Percentiles rank a stretch among this genome's conserved stretches.
Conservation (phyloP, 2,113 vertebrate species). For the Origma solitaria region DNA sequence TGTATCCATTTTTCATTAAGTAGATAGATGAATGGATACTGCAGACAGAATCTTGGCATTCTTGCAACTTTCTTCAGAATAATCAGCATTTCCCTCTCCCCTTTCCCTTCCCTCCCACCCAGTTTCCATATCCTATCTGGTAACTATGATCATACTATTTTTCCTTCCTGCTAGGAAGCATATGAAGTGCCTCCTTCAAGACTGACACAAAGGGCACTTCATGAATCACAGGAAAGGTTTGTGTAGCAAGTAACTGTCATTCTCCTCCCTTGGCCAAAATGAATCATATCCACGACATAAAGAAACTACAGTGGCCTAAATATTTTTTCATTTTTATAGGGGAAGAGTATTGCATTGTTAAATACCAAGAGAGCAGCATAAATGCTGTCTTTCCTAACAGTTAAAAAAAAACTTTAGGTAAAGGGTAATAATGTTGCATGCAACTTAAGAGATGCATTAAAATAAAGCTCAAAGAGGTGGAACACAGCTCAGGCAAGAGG, state of each 20-base stretch:
- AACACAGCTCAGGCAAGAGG: not conserved
- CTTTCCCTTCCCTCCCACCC: not conserved
- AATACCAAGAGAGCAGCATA: not conserved
- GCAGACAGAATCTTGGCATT: conserved; percentile 10
- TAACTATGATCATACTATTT: not conserved
- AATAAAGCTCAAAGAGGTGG: not conserved
- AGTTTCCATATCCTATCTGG: conserved; percentile 19
- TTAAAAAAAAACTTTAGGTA: not conserved
- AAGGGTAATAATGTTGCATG: not conserved
- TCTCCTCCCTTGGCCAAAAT: conserved; percentile 46
- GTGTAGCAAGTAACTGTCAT: conserved; percentile 53
- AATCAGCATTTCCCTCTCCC: conserved; percentile 24
- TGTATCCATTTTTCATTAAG: conserved; percentile 40
- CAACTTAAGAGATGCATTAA: not conserved
- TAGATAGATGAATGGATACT: not conserved
- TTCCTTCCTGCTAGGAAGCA: conserved; percentile 36
- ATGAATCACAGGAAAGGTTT: conserved; percentile 65
- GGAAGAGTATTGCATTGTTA: not conserved
- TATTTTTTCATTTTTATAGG: not conserved
- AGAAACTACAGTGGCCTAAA: conserved; percentile 14
- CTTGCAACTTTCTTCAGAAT: not conserved
- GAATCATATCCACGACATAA: conserved; percentile 36
- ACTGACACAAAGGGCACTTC: conserved; percentile 37
- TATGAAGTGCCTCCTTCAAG: conserved; percentile 36
- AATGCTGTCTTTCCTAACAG: not conserved